Evolutionary conservation across 2,797 vertebrate genomes (phyloP).

Genomic region (Coracias cyanogaster): DNA sequence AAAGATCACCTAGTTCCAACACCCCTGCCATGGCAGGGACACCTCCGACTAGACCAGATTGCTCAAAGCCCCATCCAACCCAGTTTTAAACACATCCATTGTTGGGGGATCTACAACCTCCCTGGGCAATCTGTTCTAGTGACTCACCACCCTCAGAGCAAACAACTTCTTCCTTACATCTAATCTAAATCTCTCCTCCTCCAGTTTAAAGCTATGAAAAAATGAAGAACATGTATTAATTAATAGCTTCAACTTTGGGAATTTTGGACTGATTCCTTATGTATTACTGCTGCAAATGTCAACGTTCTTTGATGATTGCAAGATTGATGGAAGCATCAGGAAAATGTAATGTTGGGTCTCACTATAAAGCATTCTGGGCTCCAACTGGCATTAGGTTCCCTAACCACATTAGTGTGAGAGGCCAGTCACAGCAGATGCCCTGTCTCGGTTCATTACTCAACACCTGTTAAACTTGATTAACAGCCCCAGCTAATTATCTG

Average conservation of each 20-base stretch:
- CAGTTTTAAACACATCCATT: no score
- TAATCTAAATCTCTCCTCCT: no score
- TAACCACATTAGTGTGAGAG: constrained; percentile 70
- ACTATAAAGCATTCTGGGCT: constrained; percentile 30
- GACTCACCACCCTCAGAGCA: no score
- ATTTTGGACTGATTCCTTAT: constrained; percentile 30
- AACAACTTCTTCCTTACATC: no score
- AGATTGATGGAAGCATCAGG: constrained; percentile 43
- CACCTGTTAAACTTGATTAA: constrained; percentile 84
- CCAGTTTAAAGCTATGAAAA: no score
- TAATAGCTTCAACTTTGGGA: neutral
- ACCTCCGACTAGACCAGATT: no score
- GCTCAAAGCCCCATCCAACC: no score
- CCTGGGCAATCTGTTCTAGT: no score
- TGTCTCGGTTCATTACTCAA: constrained; percentile 82
- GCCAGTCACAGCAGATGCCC: constrained; percentile 78
- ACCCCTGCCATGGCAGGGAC: no score
- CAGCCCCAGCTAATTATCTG: constrained; percentile 76
- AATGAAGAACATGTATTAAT: neutral
- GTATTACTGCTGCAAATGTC: constrained; percentile 43
- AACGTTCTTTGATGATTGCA: constrained; percentile 22
- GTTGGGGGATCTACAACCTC: no score
- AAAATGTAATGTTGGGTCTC: constrained; percentile 32
- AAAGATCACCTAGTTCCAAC: no score
- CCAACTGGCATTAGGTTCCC: constrained; percentile 48